A percentile compares a stretch with the other conserved stretches of the same genome.
phyloP scores from a whole-genome alignment of 2,113 vertebrate species.

The Oreocharis arfaki region DNA sequence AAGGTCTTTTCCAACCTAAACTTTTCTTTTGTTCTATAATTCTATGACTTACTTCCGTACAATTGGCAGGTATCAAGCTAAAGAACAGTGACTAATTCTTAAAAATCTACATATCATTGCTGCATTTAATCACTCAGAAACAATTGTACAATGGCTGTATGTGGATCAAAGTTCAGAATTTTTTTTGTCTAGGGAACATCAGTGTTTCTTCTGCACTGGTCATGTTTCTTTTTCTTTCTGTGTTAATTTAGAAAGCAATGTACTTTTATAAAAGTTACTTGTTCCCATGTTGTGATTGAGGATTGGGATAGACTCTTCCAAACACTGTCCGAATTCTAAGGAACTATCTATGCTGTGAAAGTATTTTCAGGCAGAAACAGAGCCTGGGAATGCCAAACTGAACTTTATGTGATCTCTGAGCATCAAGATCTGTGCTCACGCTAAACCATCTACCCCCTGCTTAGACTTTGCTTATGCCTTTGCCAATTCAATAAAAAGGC shows the following conservation, averaged over 20 bases:
- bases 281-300: rapidly evolving
- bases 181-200: not conserved
- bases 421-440: not conserved
- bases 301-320: not conserved
- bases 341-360: not conserved
- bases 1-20: not conserved
- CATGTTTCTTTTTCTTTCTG: not conserved
- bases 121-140: not conserved
- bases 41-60: not conserved
- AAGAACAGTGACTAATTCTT: not conserved
- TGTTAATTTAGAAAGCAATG: not conserved
- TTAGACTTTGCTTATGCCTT: not conserved
- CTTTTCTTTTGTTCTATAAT: not conserved
- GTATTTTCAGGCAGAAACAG: not conserved
- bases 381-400: not conserved
- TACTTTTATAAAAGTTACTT: not conserved
- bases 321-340: not conserved
- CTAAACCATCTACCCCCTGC: not conserved
- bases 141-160: not conserved
- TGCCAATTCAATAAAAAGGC: not conserved
- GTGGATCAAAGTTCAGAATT: not conserved
- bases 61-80: not conserved
- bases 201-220: not conserved
- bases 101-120: not conserved
- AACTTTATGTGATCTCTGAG: not conserved